phyloP scores from a whole-genome alignment of 2,113 vertebrate genomes.

The Hucho hucho region DNA sequence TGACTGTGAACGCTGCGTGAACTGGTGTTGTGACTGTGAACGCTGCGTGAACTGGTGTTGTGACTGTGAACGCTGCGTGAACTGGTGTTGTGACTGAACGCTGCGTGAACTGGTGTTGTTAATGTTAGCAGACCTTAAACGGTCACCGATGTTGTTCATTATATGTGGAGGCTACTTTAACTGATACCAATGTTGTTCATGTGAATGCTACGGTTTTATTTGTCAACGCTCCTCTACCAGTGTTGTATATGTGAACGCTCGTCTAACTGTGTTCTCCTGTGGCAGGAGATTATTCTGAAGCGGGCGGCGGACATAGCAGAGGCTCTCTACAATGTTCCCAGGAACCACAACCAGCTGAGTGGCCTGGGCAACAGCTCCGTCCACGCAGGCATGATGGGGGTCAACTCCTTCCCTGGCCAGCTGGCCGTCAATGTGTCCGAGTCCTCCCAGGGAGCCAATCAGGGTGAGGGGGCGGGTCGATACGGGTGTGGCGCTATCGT shows the following conservation, averaged over 20 bases:
- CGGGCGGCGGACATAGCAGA: constrained; percentile 97
- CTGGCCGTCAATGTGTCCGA: constrained; percentile 95
- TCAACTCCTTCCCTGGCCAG: constrained; percentile 96
- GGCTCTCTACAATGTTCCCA: constrained; percentile 96
- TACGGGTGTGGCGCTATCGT: not conserved
- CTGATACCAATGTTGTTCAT: too few species aligned
- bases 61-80: too few species aligned
- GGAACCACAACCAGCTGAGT: constrained; percentile 94
- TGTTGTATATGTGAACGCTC: not conserved
- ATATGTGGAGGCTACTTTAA: too few species aligned
- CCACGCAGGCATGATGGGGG: constrained; percentile 94
- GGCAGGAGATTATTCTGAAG: constrained; percentile 95
- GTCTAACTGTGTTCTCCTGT: constrained; percentile 2
- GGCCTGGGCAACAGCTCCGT: constrained; percentile 86
- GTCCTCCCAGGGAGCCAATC: constrained; percentile 84
- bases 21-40: too few species aligned
- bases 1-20: too few species aligned
- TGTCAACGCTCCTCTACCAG: too few species aligned
- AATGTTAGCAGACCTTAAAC: too few species aligned
- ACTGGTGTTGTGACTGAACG: too few species aligned
- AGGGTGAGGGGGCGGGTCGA: constrained; percentile 77
- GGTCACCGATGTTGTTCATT: too few species aligned
- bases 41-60: too few species aligned
- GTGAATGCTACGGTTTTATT: too few species aligned
- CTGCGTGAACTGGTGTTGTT: too few species aligned